phyloP scores from a whole-genome alignment of 2,888 invertebrate genomes.

The Eupeodes latifasciatus region DNA sequence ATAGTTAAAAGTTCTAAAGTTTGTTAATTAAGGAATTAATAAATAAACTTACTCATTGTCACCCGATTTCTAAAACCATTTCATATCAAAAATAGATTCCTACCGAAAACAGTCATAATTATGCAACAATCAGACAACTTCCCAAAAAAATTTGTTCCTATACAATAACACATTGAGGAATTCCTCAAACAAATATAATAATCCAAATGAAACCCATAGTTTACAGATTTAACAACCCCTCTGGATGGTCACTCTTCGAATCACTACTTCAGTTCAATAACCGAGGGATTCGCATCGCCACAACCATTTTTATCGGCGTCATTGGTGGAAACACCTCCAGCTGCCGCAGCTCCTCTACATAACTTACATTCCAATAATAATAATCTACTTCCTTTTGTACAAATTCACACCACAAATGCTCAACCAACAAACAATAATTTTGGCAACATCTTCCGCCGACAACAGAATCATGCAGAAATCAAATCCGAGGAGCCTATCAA shows the following conservation, averaged over 20 bases:
- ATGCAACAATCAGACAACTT: too few relatives aligned
- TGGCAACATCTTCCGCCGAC: slow-evolving; percentile 81
- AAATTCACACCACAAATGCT: slow-evolving; percentile 82
- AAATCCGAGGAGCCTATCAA: slow-evolving; percentile 84
- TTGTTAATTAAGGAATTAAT: too few relatives aligned
- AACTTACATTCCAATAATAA: slow-evolving; percentile 58
- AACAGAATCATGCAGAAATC: slow-evolving; percentile 81
- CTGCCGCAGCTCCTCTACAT: slow-evolving; percentile 29
- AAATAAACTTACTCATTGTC: too few relatives aligned
- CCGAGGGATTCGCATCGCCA: slow-evolving; percentile 64
- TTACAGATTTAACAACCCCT: slow-evolving; percentile 68
- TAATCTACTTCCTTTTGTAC: slow-evolving; percentile 80
- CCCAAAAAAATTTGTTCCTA: too few relatives aligned
- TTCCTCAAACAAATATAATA: neutral
- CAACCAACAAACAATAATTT: slow-evolving; percentile 81
- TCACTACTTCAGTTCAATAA: slow-evolving; percentile 72
- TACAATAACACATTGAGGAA: neutral
- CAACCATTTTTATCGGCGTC: slow-evolving; percentile 48
- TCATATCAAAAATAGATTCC: too few relatives aligned
- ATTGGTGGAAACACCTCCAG: slow-evolving; percentile 29
- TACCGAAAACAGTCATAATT: too few relatives aligned
- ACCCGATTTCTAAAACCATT: too few relatives aligned
- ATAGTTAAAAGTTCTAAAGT: too few relatives aligned
- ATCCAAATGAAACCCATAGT: slow-evolving; percentile 28
- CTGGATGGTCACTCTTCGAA: slow-evolving; percentile 62